Base-by-base conservation (phyloP, 2,797 vertebrate genomes). In the Pelobates cultripes region DNA sequence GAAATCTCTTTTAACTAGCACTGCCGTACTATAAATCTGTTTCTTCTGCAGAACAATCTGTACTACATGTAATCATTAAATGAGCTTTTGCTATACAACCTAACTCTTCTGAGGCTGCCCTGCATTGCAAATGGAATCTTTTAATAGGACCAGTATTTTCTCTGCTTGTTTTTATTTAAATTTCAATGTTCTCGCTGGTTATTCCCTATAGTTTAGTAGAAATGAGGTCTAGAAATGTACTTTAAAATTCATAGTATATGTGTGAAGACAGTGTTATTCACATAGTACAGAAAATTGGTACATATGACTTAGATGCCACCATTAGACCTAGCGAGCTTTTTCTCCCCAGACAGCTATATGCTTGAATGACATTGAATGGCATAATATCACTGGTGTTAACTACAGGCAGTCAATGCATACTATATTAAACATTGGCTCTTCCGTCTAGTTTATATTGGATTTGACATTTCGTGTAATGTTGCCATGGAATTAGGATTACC, bases 1-100 rank as follows among this genome's bases (percentile, higher is more conserved):
- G 76, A 74, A 78, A 83, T 70, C 64, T 83, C 76, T 83, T 78
- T 83, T 83, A 83, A 83, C 76, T 83, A 83, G 81, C 81, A 74
- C 55, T 83, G 77, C 81, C 43, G 76, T 83, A 79, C 81, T 74
- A 78, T 83, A 83, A 83, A 83, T 83, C 81, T 83, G 76, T 70
- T 78, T 83, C 44, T 83, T 64, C 71, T 74, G 81, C 81, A 78
- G 76, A 71, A 83, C 66, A 70, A 76, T 70, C 81, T 83, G 73
- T 83, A 57, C 70, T 74, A 75, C 76, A 69, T 78, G 76, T 83
- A 83, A 74, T 78, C 76, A 83, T 83, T 83, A 83, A 83, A 66
- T 70, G 45, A 77, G n/a, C 71, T 83, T 83, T 83, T 76, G 77
- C 78, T 83, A 83, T 78, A 74, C 76, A 78, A 70, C 72, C 66